These are phyloP conservation scores for Enteromius argenteus DNA, from an alignment of 2,797 vertebrate species.

Conservation along the genomic window DNA sequence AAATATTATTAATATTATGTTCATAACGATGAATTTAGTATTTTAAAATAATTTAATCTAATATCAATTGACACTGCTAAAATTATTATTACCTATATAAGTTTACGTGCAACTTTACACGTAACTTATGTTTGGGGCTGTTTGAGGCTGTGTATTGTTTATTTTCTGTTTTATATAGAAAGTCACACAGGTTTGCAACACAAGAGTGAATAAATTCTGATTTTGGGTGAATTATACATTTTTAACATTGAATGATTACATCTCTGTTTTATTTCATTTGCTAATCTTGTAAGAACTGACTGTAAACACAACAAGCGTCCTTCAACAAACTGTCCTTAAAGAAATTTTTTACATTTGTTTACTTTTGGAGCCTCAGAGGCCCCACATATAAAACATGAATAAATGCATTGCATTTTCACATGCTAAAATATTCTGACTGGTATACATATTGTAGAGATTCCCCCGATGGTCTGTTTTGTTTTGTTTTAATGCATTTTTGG, in stretches of 20 bases:
- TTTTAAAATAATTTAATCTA: background rate
- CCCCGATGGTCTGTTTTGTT: background rate
- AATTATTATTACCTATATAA: background rate
- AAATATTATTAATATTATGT: too few relatives aligned
- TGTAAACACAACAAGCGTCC: background rate
- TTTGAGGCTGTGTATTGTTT: background rate
- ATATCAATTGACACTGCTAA: background rate
- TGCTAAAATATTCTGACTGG: background rate
- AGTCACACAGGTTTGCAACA: background rate
- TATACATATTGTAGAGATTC: background rate
- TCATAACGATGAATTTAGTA: background rate
- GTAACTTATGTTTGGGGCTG: background rate
- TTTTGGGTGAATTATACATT: too few relatives aligned
- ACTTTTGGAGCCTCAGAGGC: background rate
- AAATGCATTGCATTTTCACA: constrained; percentile 1
- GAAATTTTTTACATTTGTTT: background rate
- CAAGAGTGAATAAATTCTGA: background rate
- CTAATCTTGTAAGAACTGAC: background rate
- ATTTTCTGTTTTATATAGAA: background rate
- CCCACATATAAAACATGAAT: background rate
- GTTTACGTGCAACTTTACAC: background rate
- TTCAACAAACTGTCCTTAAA: background rate
- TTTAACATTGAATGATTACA: background rate
- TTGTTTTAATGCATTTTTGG: background rate
- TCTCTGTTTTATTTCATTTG: background rate